A percentile compares a stretch with the other conserved stretches of the same genome.
These are phyloP conservation scores for Drosophila arizonae DNA, from an alignment of 1,140 invertebrate genomes.

Conservation along the genomic window DNA sequence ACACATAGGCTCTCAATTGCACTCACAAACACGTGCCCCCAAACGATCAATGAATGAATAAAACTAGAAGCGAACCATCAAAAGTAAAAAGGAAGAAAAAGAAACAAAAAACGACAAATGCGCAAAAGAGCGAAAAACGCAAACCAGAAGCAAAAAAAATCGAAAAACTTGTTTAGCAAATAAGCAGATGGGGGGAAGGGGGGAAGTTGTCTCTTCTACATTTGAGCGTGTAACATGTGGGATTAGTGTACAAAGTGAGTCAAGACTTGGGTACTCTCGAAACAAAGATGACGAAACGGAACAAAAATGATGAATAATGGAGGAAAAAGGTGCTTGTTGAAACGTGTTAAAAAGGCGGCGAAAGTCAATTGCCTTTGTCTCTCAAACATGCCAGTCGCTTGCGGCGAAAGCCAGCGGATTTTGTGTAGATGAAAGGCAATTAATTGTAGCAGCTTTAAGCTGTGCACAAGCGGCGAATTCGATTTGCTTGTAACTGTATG, in stretches of 20 bases:
- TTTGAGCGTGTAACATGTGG: slow-evolving; percentile 38
- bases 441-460: too few relatives aligned
- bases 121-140: slow-evolving; percentile 4
- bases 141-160: slow-evolving; percentile 22
- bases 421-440: not conserved
- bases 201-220: not conserved
- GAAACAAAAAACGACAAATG: not conserved
- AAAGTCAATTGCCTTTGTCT: slow-evolving; percentile 24
- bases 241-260: slow-evolving; percentile 23
- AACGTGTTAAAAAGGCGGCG: slow-evolving; percentile 9
- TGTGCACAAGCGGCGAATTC: too few relatives aligned
- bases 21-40: slow-evolving; percentile 13
- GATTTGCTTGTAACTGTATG: too few relatives aligned
- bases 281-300: slow-evolving; percentile 29
- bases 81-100: not conserved
- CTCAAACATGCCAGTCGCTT: not conserved
- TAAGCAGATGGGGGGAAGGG: too few relatives aligned
- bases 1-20: not conserved
- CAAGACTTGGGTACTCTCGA: slow-evolving; percentile 26
- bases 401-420: not conserved
- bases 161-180: slow-evolving; percentile 26
- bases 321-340: slow-evolving; percentile 11
- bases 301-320: slow-evolving; percentile 18
- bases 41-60: slow-evolving; percentile 46
- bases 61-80: slow-evolving; percentile 11